These are phyloP conservation scores for Corythornis leucogaster DNA, from an alignment of 2,797 vertebrate genomes.

Conservation along the genomic window DNA sequence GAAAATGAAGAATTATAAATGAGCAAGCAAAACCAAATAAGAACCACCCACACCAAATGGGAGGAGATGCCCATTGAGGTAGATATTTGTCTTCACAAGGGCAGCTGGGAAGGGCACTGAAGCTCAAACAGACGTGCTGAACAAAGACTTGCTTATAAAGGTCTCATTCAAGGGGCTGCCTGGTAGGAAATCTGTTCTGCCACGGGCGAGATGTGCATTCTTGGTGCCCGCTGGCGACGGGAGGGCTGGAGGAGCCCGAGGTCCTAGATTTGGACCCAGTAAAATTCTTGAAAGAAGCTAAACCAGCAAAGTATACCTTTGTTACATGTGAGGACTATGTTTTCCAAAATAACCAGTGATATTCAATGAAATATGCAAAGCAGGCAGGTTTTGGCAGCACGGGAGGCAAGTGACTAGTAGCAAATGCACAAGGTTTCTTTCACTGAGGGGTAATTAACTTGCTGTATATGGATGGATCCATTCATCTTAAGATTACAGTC, in stretches of 20 bases:
- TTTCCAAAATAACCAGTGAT: neutral
- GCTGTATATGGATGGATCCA: neutral
- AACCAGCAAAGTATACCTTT: neutral
- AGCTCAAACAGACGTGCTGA: neutral
- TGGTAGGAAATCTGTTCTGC: constrained; percentile 17
- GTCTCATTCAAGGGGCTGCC: constrained; percentile 39
- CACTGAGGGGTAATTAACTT: neutral
- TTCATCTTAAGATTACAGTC: neutral
- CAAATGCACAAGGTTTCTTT: neutral
- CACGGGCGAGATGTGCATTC: rapidly evolving
- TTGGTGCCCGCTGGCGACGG: neutral
- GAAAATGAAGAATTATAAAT: neutral
- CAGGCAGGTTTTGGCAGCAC: neutral
- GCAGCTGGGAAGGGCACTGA: constrained; percentile 52
- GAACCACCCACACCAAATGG: neutral
- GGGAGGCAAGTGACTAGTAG: neutral
- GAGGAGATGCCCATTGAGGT: neutral
- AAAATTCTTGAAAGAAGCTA: neutral
- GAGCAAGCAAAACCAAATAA: neutral
- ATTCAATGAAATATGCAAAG: neutral
- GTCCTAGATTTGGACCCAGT: neutral
- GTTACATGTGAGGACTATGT: neutral
- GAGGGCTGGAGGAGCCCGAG: neutral
- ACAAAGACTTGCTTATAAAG: constrained; percentile 45
- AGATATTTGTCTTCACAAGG: neutral